These are phyloP conservation scores for Tenodera sinensis DNA, from an alignment of 2,888 invertebrate species.

Conservation along the genomic window DNA sequence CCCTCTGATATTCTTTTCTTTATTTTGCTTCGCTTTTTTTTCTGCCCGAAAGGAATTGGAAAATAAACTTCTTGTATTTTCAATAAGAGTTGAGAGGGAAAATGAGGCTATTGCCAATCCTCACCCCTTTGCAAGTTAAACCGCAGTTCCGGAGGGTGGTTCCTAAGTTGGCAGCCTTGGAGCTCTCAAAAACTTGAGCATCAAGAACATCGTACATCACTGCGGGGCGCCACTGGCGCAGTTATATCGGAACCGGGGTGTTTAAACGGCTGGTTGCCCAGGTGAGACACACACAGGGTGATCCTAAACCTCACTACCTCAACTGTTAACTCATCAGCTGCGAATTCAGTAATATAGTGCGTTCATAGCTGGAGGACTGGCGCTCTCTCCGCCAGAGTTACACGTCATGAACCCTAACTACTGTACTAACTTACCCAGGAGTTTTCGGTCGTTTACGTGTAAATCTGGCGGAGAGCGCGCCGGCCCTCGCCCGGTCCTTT, in stretches of 20 bases:
- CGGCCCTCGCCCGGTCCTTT: no score
- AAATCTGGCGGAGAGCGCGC: no score
- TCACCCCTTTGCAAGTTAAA: constrained; percentile 14
- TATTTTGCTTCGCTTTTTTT: not conserved
- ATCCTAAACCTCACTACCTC: no score
- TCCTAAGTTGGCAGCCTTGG: not conserved
- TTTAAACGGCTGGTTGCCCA: no score
- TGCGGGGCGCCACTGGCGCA: not conserved
- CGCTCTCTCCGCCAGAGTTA: no score
- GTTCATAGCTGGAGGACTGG: no score
- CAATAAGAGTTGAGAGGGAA: constrained; percentile 24
- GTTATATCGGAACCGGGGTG: not conserved
- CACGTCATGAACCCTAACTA: no score
- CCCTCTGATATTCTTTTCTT: not conserved
- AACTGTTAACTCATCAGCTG: no score
- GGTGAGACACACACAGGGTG: no score
- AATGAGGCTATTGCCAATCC: constrained; percentile 29
- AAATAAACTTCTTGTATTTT: constrained; percentile 31
- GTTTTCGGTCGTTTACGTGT: no score
- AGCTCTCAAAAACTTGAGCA: not conserved
- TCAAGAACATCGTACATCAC: not conserved
- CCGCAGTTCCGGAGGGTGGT: not conserved
- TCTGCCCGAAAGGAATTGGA: constrained; percentile 21
- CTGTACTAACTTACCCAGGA: no score
- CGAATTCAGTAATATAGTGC: no score